A percentile compares a stretch with the other conserved stretches of the same genome.
These are phyloP conservation scores for Aleiodes leptofemur DNA, from an alignment of 2,888 invertebrate genomes.

Conservation along the genomic window DNA sequence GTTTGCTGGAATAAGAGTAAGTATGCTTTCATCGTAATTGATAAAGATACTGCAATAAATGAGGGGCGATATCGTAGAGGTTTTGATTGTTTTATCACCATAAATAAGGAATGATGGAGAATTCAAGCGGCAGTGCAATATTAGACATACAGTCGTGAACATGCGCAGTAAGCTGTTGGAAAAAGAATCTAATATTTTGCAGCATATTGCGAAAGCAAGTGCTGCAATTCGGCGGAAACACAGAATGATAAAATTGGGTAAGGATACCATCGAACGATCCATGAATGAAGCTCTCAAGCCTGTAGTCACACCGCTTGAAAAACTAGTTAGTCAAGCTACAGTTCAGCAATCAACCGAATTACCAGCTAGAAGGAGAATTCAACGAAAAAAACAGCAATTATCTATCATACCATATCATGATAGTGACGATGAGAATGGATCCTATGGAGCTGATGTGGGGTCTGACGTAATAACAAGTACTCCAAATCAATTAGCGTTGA, in stretches of 20 bases:
- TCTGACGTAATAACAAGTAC: too few relatives aligned
- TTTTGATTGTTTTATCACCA: slow-evolving; percentile 48
- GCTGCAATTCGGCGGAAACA: slow-evolving; percentile 51
- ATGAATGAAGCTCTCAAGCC: slow-evolving; percentile 48
- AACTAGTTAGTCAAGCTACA: slow-evolving; percentile 48
- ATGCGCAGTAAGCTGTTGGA: slow-evolving; percentile 33
- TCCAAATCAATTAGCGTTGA: too few relatives aligned
- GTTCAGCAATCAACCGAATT: neutral
- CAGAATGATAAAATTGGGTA: slow-evolving; percentile 42
- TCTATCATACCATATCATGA: neutral
- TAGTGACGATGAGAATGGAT: too few relatives aligned
- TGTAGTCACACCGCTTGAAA: slow-evolving; percentile 41
- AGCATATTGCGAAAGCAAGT: slow-evolving; percentile 48
- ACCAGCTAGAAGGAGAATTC: neutral
- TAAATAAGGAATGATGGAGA: slow-evolving; percentile 39
- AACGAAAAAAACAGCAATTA: too few relatives aligned
- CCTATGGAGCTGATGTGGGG: too few relatives aligned
- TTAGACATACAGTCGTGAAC: slow-evolving; percentile 22
- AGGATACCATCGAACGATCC: slow-evolving; percentile 32
- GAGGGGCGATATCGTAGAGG: slow-evolving; percentile 55
- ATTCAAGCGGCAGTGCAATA: slow-evolving; percentile 29
- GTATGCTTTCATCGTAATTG: slow-evolving; percentile 56
- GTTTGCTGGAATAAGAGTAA: slow-evolving; percentile 56
- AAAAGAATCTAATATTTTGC: slow-evolving; percentile 14
- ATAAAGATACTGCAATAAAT: slow-evolving; percentile 54